A percentile compares a stretch with the other conserved stretches of the same genome.
These are phyloP conservation scores for Clivina fossor DNA, from an alignment of 2,888 invertebrate species.

Conservation along the genomic window DNA sequence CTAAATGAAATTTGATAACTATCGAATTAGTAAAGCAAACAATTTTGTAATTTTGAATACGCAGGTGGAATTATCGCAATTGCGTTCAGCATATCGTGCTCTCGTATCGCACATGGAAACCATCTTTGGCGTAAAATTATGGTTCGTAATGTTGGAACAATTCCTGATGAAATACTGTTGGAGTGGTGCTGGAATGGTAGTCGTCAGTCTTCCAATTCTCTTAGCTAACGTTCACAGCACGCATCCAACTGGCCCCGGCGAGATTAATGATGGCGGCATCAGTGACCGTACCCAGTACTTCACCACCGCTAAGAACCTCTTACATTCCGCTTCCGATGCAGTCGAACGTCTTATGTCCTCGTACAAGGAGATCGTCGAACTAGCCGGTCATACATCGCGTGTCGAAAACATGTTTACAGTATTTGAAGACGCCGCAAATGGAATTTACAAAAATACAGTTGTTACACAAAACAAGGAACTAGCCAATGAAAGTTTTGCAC, in stretches of 20 bases:
- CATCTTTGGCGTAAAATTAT: slow-evolving; percentile 87
- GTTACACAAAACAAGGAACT: slow-evolving; percentile 56
- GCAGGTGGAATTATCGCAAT: slow-evolving; percentile 85
- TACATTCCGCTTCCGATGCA: slow-evolving; percentile 93
- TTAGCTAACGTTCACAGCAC: slow-evolving; percentile 49
- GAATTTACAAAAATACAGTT: slow-evolving; percentile 70
- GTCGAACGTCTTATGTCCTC: slow-evolving; percentile 96
- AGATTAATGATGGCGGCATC: slow-evolving; percentile 60
- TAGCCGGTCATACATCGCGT: slow-evolving; percentile 93
- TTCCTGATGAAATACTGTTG: slow-evolving; percentile 99
- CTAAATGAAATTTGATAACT: too few relatives aligned
- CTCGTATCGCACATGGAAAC: slow-evolving; percentile 83
- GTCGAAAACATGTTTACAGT: slow-evolving; percentile 95
- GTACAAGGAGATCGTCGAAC: slow-evolving; percentile 95
- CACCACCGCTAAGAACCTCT: slow-evolving; percentile 91
- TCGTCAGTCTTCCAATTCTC: slow-evolving; percentile 84
- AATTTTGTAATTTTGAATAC: too few relatives aligned
- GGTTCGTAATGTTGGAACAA: slow-evolving; percentile 98
- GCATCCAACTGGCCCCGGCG: slow-evolving; percentile 20
- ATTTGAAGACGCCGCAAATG: slow-evolving; percentile 86
- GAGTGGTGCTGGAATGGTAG: slow-evolving; percentile 94
- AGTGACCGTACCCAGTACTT: slow-evolving; percentile 94
- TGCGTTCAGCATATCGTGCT: slow-evolving; percentile 79
- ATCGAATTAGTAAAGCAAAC: too few relatives aligned
- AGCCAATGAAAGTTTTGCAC: too few relatives aligned